Percentiles rank a stretch among this genome's conserved stretches.
Evolutionary conservation across 2,113 vertebrate genomes (phyloP).

Genomic region (Hiodon alosoides): DNA sequence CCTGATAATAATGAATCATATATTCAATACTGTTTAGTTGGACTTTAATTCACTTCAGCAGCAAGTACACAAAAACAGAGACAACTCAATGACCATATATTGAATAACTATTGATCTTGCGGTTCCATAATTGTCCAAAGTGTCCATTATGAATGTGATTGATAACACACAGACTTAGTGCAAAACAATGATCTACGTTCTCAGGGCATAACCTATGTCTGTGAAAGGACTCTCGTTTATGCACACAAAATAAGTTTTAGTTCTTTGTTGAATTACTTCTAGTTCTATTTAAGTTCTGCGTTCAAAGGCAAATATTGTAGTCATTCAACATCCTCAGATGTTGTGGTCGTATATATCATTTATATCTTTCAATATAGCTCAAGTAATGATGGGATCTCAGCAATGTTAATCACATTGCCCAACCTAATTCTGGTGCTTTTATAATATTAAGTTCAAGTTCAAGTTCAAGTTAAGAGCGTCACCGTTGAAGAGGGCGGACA

Average conservation of each 20-base stretch:
- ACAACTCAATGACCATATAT: conserved; percentile 34
- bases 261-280: not conserved
- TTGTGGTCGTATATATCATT: not conserved
- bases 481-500: too few species aligned
- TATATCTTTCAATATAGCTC: too few species aligned
- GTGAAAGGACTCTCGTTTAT: conserved; percentile 16
- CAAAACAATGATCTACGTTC: conserved; percentile 26
- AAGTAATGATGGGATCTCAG: too few species aligned
- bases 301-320: too few species aligned
- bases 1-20: conserved; percentile 30
- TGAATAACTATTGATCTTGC: conserved; percentile 35
- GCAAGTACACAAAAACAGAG: conserved; percentile 30
- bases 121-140: conserved; percentile 30
- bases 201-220: conserved; percentile 21
- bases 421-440: too few species aligned
- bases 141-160: conserved; percentile 28
- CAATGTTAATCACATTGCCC: too few species aligned
- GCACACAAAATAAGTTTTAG: conserved; percentile 21
- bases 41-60: conserved; percentile 22
- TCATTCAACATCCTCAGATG: not conserved
- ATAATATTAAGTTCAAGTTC: too few species aligned
- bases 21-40: conserved; percentile 29
- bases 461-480: too few species aligned
- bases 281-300: not conserved
- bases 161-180: conserved; percentile 16